Conservation (phyloP, 2,888 invertebrate genomes). For the Ecliptopera silaceata region DNA sequence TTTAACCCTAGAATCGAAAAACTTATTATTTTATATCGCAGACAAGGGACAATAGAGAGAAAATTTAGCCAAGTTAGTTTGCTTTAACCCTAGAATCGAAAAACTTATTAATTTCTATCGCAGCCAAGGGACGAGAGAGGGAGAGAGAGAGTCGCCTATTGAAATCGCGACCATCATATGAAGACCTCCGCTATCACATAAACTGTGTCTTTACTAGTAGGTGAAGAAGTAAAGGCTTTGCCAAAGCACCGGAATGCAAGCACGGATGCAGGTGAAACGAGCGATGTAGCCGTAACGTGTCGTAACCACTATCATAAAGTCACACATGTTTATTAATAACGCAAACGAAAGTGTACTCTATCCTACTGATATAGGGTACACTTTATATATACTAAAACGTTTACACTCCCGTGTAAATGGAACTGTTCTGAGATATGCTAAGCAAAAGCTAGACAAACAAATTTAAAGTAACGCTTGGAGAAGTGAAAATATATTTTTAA, state of each 20-base stretch:
- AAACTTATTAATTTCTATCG: conserved; percentile 48
- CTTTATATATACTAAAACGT: conserved; percentile 39
- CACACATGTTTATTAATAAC: conserved; percentile 21
- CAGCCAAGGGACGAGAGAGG: too few relatives aligned
- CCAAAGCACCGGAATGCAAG: conserved; percentile 74
- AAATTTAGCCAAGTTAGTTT: too few relatives aligned
- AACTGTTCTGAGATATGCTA: conserved; percentile 74
- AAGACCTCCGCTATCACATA: conserved; percentile 42
- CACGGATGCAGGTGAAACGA: conserved; percentile 63
- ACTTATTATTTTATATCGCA: too few relatives aligned
- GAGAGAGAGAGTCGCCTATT: too few relatives aligned
- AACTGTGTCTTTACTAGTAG: conserved; percentile 15
- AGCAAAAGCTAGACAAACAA: conserved; percentile 77
- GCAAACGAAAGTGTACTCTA: conserved; percentile 34
- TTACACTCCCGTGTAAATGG: conserved; percentile 69
- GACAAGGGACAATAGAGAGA: too few relatives aligned
- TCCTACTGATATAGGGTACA: neutral
- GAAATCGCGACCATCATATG: neutral
- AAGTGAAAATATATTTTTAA: conserved; percentile 45
- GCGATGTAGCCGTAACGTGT: conserved; percentile 19
- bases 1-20: too few relatives aligned
- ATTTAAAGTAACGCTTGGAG: conserved; percentile 64
- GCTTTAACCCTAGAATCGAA: too few relatives aligned
- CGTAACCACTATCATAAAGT: conserved; percentile 24
- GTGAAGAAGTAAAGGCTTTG: conserved; percentile 72